A percentile compares a stretch with the other conserved stretches of the same genome.
Evolutionary conservation across 2,113 vertebrate species (phyloP).

Genomic region (Paracanthobrama guichenoti): DNA sequence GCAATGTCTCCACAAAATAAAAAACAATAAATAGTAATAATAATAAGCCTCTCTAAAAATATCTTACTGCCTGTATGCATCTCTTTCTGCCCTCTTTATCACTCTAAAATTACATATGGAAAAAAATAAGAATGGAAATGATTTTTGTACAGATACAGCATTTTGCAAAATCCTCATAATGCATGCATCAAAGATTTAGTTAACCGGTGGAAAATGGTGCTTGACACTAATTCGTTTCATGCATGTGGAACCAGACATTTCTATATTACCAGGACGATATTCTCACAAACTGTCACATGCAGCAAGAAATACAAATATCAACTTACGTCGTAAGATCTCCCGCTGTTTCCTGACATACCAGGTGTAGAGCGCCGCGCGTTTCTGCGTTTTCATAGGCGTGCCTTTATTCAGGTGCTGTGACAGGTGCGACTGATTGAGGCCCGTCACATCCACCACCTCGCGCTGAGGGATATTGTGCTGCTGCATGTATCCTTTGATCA

Average conservation of each 20-base stretch:
- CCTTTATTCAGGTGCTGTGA: slow-evolving; percentile 99
- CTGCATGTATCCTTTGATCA: slow-evolving; percentile 99
- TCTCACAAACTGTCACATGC: not conserved
- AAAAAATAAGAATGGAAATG: not conserved
- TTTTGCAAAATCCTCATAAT: not conserved
- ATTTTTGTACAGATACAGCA: not conserved
- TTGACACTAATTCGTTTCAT: not conserved
- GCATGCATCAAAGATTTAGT: not conserved
- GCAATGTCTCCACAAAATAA: not conserved
- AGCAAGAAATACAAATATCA: slow-evolving; percentile 71
- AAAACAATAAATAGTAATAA: no score
- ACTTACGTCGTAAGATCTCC: slow-evolving; percentile 98
- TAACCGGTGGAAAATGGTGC: not conserved
- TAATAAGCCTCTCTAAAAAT: not conserved
- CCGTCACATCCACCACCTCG: slow-evolving; percentile 96
- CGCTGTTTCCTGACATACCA: slow-evolving; percentile 99
- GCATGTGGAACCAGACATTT: not conserved
- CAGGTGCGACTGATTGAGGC: slow-evolving; percentile 98
- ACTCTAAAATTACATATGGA: not conserved
- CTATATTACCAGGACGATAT: not conserved
- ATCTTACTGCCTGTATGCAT: no score
- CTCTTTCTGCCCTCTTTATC: no score
- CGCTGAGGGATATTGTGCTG: slow-evolving; percentile 99
- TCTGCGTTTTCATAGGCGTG: slow-evolving; percentile 99
- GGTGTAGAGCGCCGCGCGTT: slow-evolving; percentile 95